Evolutionary conservation across 1,140 invertebrate genomes (phyloP).

Genomic region (Megalonaias nervosa): DNA sequence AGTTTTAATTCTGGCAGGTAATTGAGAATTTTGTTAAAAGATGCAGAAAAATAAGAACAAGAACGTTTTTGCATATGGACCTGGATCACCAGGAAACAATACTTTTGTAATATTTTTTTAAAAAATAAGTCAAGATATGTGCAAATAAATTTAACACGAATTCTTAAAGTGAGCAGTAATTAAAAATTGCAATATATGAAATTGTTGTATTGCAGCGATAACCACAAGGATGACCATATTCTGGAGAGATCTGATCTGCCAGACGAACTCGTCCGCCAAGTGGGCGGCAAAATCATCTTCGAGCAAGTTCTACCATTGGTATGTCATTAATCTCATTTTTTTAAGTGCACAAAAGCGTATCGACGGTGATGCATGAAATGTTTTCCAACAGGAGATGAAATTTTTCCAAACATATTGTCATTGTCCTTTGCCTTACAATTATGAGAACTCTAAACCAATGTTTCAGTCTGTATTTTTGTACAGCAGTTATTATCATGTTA

Average conservation of each 20-base stretch:
- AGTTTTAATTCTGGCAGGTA: too few species aligned
- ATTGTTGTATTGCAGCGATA: conserved; percentile 36
- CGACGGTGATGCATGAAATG: neutral
- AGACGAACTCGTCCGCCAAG: conserved; percentile 47
- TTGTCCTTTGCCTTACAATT: neutral
- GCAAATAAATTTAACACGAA: too few species aligned
- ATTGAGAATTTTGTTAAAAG: too few species aligned
- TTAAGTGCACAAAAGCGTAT: neutral
- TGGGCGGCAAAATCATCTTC: conserved; percentile 46
- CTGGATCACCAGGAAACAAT: too few species aligned
- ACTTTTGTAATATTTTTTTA: too few species aligned
- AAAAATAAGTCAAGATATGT: too few species aligned
- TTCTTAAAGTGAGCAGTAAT: too few species aligned
- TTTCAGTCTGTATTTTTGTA: neutral
- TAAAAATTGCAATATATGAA: too few species aligned
- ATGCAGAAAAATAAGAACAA: too few species aligned
- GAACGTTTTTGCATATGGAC: too few species aligned
- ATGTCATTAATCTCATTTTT: neutral
- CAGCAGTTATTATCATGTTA: neutral
- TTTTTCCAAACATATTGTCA: neutral
- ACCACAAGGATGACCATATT: conserved; percentile 52
- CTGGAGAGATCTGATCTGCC: conserved; percentile 55
- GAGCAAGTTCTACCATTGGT: conserved; percentile 49
- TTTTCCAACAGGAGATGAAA: neutral
- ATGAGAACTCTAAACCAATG: neutral